These are phyloP conservation scores for Gymnoscopelus microlampas DNA, from an alignment of 2,797 vertebrate species.

Conservation along the genomic window DNA sequence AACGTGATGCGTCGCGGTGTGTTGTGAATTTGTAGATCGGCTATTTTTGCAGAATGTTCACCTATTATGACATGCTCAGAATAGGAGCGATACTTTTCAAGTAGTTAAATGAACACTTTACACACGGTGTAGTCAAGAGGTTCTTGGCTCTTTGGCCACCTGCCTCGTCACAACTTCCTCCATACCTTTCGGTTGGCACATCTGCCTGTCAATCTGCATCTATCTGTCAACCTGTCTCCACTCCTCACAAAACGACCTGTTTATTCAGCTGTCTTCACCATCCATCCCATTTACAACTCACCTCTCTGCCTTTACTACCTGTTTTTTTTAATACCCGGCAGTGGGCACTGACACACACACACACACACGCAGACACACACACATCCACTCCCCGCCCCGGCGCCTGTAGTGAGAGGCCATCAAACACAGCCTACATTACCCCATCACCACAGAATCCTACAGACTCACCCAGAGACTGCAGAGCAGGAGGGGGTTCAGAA, in stretches of 20 bases:
- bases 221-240: conserved; percentile 13
- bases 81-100: not conserved
- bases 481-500: not conserved
- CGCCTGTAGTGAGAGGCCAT: conserved; percentile 24
- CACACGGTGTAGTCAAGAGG: conserved; percentile 9
- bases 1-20: too few species aligned
- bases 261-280: conserved; percentile 76
- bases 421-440: conserved; percentile 25
- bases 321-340: conserved; percentile 31
- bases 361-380: conserved; percentile 33
- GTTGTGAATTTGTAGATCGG: too few species aligned
- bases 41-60: too few species aligned
- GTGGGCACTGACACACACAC: conserved; percentile 29
- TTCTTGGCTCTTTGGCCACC: conserved; percentile 15
- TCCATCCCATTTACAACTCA: conserved; percentile 68
- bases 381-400: conserved; percentile 15
- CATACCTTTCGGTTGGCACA: not conserved
- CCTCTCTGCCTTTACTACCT: conserved; percentile 26
- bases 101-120: not conserved
- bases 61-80: too few species aligned
- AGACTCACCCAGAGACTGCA: conserved; percentile 12
- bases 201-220: conserved; percentile 15
- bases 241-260: conserved; percentile 66
- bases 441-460: conserved; percentile 30
- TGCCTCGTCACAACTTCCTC: conserved; percentile 20